Base-by-base conservation (phyloP, 2,888 invertebrate genomes). In the Euphydryas editha region DNA sequence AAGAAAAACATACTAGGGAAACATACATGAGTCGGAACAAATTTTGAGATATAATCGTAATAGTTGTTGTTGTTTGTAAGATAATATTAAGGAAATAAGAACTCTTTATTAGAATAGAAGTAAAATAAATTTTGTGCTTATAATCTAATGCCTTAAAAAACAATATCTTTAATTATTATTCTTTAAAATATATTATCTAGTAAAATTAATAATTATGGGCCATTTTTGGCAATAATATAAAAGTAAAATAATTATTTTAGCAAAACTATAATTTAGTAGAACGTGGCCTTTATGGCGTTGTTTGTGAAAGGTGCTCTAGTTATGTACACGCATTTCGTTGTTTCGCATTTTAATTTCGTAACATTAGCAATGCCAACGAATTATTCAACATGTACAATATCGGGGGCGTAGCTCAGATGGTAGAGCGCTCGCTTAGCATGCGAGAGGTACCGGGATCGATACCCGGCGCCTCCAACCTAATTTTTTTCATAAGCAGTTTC, bases 371-470 rank as follows among this genome's bases (percentile, higher is more conserved):
- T 0, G 13, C 1, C 8, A 17, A 30, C 36, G 30, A 54, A 17
- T 11, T 54, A 54, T 67, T 66, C 47, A 60, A 21, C 15, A 0
- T 0, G 17, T 8, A 4, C 5, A 24, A n/a, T n/a, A 71, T 18
- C 66, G 91, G 90, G 91, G 92, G 90, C 91, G 93, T 92, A 92
- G 92, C 92, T 92, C 92, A 93, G 91, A 92, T 92, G 92, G 92
- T 92, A 92, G 92, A 92, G 92, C 91, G 92, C 92, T 92, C 92
- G 91, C 92, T 92, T 91, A 92, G 92, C 92, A 92, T 92, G 92
- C 84, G 91, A 91, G 93, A 93, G 92, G 92, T 92, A 92, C 92
- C 92, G 93, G 92, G 92, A 93, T 93, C 92, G 92, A 93, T 92
- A 90, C 92, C 92, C 92, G 91, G 92, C 92, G 90, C 92, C 92